phyloP scores from a whole-genome alignment of 2,113 vertebrate genomes.

The Gymnarchus niloticus region DNA sequence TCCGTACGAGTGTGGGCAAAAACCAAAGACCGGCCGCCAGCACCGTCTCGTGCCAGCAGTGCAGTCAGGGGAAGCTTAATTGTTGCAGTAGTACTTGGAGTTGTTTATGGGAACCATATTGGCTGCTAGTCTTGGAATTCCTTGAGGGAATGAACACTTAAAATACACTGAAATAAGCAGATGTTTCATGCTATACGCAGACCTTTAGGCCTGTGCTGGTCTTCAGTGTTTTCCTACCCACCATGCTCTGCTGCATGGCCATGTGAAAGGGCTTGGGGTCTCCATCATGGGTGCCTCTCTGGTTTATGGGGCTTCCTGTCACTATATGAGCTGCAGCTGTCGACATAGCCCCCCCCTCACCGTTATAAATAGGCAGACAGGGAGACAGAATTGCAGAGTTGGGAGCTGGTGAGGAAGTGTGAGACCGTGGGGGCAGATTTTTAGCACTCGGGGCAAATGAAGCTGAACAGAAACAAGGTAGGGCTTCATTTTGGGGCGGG shows the following conservation, averaged over 20 bases:
- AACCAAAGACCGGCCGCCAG: no score
- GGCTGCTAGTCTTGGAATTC: neutral
- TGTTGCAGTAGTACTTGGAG: neutral
- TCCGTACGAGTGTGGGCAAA: neutral
- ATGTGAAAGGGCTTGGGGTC: neutral
- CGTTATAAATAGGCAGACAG: conserved; percentile 62
- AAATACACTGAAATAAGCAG: neutral
- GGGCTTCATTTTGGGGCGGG: neutral
- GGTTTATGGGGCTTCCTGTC: conserved; percentile 36
- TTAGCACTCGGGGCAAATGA: conserved; percentile 46
- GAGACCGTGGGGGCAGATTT: conserved; percentile 36
- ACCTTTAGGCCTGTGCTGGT: neutral
- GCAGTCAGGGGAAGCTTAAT: neutral
- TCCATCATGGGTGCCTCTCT: neutral
- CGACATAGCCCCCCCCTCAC: conserved; percentile 28
- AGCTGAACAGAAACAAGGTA: conserved; percentile 67
- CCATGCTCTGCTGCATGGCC: neutral
- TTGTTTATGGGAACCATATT: neutral
- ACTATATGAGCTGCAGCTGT: conserved; percentile 50
- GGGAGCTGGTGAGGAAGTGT: conserved; percentile 38
- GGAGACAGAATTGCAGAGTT: conserved; percentile 31
- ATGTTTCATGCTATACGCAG: neutral
- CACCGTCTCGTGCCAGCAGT: no score
- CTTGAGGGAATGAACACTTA: neutral
- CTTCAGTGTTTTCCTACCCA: neutral